Evolutionary conservation across 2,113 vertebrate genomes (phyloP).

Genomic region (Trematomus loennbergii): DNA sequence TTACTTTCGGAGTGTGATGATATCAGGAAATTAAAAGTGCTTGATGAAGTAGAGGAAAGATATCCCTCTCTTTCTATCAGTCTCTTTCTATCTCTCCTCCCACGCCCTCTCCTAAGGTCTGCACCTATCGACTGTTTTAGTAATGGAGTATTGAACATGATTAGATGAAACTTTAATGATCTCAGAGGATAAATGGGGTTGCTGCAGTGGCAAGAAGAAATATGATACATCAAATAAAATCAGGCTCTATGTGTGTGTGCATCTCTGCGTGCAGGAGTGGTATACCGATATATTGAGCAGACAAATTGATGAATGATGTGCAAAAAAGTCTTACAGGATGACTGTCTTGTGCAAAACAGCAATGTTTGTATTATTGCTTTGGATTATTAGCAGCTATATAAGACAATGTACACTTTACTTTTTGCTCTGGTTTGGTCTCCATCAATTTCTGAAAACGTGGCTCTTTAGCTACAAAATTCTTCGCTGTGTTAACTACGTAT

Average conservation of each 20-base stretch:
- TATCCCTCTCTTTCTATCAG: not conserved
- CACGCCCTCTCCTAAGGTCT: slow-evolving; percentile 5
- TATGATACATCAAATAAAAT: not conserved
- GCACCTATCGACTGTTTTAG: slow-evolving; percentile 13
- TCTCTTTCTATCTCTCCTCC: not conserved
- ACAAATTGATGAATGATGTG: not conserved
- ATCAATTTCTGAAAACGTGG: not conserved
- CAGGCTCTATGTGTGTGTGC: not conserved
- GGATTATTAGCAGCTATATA: not conserved
- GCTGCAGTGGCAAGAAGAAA: not conserved
- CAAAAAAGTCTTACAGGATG: not conserved
- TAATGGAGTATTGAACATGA: slow-evolving; percentile 31
- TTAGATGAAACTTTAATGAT: slow-evolving; percentile 29
- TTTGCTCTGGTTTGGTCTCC: not conserved
- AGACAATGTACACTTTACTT: not conserved
- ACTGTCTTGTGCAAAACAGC: not conserved
- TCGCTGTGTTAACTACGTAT: not conserved
- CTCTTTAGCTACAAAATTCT: not conserved
- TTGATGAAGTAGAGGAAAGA: not conserved
- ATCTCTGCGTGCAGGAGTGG: not conserved
- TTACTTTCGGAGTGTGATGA: not conserved
- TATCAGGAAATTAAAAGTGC: not conserved
- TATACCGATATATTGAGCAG: not conserved
- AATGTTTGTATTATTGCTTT: not conserved
- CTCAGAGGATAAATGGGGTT: not conserved